Evolutionary conservation across 1,140 invertebrate genomes (phyloP), one percentile per base, ranked within the genome.

Genomic region (Scaptomyza hsui): DNA sequence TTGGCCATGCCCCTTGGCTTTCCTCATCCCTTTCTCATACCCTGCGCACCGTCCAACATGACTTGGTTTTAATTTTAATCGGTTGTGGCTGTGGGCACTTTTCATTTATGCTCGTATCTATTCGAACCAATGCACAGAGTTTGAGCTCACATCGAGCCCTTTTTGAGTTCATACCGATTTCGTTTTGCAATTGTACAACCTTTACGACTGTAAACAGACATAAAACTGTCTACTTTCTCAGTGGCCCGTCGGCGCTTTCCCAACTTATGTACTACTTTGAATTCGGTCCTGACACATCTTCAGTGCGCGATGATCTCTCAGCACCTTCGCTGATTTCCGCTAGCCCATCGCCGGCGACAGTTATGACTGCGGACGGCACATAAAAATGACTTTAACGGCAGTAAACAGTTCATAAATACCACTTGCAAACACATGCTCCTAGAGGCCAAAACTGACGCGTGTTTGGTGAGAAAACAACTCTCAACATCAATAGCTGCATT

Each of bases 191-290:
- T 89, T 89, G 79, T 77, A 86, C 78, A 55, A 65, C 89, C 59
- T 90, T 90, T 90, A 89, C 75, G 89, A 90, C 83, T 86, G 89
- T 90, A 90, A 90, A 90, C 89, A 90, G 53, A 85, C 60, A 77
- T 90, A 80, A 86, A 90, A 90, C 75, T 90, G 89, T 90, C 83
- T 56, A 35, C 62, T 67, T 68, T 55, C 47, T 24, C 67, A n/a
- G 49, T 18, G 37, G 37, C 12, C 57, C 56, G 29, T 67, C 44
- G 47, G 21, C 76, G 55, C 60, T 48, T 57, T 47, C 47, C 68
- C 62, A 79, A 75, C 59, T 9, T 29, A 6, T 79, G 68, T 52
- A 61, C 57, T 67, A 72, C 79, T 82, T 82, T 72, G 74, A 88
- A 86, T 81, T 75, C 78, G 81, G 88, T 86, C 81, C 81, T 86